Evolutionary conservation across 1,140 invertebrate species (phyloP).

Genomic region (Drosophila nasuta): DNA sequence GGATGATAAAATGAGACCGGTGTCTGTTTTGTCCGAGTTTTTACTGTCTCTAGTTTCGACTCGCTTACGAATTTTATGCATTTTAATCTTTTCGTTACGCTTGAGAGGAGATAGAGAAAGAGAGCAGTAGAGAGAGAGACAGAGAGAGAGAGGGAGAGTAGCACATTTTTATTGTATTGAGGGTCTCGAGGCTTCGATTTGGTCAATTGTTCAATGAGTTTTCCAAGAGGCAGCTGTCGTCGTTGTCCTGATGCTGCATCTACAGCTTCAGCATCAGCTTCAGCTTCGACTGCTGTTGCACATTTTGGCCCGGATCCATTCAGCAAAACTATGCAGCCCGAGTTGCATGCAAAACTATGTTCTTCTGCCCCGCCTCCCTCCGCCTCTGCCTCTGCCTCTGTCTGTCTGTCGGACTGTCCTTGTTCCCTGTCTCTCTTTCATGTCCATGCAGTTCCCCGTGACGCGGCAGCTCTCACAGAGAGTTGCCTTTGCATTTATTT

Average conservation of each 20-base stretch:
- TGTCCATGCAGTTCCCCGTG: slow-evolving; percentile 1
- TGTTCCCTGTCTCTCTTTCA: not conserved
- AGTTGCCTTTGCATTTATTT: slow-evolving; percentile 69
- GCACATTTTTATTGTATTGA: slow-evolving; percentile 69
- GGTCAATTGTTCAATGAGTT: slow-evolving; percentile 78
- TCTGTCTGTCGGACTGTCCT: not conserved
- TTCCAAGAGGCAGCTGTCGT: slow-evolving; percentile 67
- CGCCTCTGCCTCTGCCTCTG: not conserved
- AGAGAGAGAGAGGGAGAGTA: slow-evolving; percentile 8
- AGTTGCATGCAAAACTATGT: slow-evolving; percentile 78
- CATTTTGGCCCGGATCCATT: slow-evolving; percentile 51
- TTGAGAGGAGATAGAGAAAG: slow-evolving; percentile 11
- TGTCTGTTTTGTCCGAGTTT: not conserved
- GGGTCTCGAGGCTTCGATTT: slow-evolving; percentile 60
- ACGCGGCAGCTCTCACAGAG: slow-evolving; percentile 6
- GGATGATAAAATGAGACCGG: not conserved
- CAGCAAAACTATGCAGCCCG: slow-evolving; percentile 42
- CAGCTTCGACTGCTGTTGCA: slow-evolving; percentile 25
- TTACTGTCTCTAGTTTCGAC: slow-evolving; percentile 9
- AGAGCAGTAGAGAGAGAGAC: not conserved
- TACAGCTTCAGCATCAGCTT: no score
- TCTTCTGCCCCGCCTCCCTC: slow-evolving; percentile 15
- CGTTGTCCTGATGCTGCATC: slow-evolving; percentile 30
- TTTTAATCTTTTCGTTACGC: slow-evolving; percentile 65
- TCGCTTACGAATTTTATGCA: slow-evolving; percentile 56